Base-by-base conservation (phyloP, 2,797 vertebrate species). In the Scarus forsteni region DNA sequence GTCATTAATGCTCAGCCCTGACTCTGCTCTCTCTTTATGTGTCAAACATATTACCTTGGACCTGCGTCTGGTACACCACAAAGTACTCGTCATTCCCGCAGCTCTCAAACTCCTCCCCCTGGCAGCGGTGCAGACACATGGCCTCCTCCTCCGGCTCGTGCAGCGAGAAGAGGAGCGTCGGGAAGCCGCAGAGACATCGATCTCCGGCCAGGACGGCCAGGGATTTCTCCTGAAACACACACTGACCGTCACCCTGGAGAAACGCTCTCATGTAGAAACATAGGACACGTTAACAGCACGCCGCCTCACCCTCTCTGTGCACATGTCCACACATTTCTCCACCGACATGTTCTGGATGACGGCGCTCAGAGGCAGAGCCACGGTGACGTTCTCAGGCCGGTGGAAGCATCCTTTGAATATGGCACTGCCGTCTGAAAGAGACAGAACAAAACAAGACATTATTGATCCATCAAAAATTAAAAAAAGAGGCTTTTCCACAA, bases 21-120 rank as follows among this genome's bases (percentile, higher is more conserved):
- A 50, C 13, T 15, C 14, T 13, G 52, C 38, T 34, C 55, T 34
- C 7, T 51, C 38, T 14, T 1, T 1, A 5, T n/a, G 66, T 27
- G 56, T 15, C 48, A 50, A 38, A 62, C 55, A 63, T 11, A 15
- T 88, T 89, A 99, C 98, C 98, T 96, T 99, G 97, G 71, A 99
- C 97, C 88, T 99, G 98, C 0, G 98, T 99, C 93, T 99, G 98
- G 92, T 99, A 99, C 67, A 97, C 96, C 0, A 98, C 93, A 84
- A 97, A 97, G 89, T 96, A 97, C 1, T 96, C 91, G 0, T 93
- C 64, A 0, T 94, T 98, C 74, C 98, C 97, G 0, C 98, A 99
- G 95, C 94, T 98, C 90, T 99, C 98, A 0, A 97, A 97, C 79
- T 99, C 97, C 81, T 98, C 97, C 0, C 95, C 96, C 0, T 90